Evolutionary conservation across 2,888 invertebrate genomes (phyloP).

Genomic region (Mantis religiosa): DNA sequence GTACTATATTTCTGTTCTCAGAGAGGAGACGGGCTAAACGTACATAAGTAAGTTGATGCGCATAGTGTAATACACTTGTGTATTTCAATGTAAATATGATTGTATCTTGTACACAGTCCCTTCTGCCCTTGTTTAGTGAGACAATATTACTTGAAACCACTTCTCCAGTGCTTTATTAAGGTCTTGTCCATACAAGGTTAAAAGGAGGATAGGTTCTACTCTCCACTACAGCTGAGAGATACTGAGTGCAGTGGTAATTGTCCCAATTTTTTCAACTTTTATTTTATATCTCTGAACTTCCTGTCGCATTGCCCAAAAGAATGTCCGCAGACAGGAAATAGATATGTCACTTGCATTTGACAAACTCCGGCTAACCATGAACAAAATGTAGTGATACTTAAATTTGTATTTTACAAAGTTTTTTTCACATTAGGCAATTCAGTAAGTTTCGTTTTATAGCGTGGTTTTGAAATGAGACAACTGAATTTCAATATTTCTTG

Average conservation of each 20-base stretch:
- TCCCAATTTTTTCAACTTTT: neutral
- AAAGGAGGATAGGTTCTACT: neutral
- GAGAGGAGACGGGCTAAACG: neutral
- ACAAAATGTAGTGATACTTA: neutral
- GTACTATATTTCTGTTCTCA: neutral
- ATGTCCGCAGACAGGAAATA: neutral
- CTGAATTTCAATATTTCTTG: neutral
- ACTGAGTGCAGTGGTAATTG: neutral
- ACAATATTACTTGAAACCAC: neutral
- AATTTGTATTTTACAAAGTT: neutral
- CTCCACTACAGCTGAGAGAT: neutral
- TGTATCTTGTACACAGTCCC: neutral
- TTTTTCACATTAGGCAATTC: neutral
- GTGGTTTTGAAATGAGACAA: neutral
- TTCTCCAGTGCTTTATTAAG: neutral
- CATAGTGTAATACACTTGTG: neutral
- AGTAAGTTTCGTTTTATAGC: neutral
- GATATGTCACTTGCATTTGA: neutral
- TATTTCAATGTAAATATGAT: neutral
- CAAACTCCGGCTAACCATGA: neutral
- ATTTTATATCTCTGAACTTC: neutral
- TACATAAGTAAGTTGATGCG: neutral
- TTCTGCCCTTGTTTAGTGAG: neutral
- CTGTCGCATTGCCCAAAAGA: neutral
- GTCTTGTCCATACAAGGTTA: neutral